phyloP scores from a whole-genome alignment of 2,113 vertebrate genomes.

The Antennarius striatus region DNA sequence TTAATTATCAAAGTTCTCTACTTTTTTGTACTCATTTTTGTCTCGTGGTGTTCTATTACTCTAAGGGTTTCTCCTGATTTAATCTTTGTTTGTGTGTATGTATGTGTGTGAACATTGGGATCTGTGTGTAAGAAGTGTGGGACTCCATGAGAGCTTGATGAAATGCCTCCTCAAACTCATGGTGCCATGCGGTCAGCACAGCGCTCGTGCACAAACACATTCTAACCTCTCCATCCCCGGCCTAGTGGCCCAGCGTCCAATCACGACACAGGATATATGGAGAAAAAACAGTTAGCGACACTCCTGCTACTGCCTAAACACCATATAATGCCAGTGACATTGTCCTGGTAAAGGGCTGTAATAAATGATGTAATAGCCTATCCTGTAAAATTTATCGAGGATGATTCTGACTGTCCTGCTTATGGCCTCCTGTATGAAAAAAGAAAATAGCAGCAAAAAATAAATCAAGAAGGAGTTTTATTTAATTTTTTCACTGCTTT shows the following conservation, averaged over 20 bases:
- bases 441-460: conserved; percentile 12
- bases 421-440: conserved; percentile 20
- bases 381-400: no score
- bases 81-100: conserved; percentile 7
- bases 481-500: conserved; percentile 17
- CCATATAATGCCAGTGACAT: conserved; percentile 21
- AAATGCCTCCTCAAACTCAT: conserved; percentile 65
- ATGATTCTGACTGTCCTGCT: neutral
- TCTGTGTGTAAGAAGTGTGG: conserved; percentile 46
- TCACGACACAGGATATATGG: conserved; percentile 77
- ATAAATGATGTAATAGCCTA: no score
- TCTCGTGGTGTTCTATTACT: neutral
- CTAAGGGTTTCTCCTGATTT: neutral
- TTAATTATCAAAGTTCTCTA: no score
- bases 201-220: conserved; percentile 81
- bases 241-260: conserved; percentile 80
- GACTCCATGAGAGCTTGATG: conserved; percentile 68
- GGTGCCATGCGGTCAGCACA: conserved; percentile 84
- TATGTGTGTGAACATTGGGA: conserved; percentile 30
- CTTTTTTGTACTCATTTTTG: neutral
- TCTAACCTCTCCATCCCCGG: conserved; percentile 86
- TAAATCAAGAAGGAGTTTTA: neutral
- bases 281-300: conserved; percentile 79
- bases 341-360: neutral
- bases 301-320: conserved; percentile 35